These are phyloP conservation scores for Colossoma macropomum DNA, from an alignment of 2,113 vertebrate species.

Conservation along the genomic window DNA sequence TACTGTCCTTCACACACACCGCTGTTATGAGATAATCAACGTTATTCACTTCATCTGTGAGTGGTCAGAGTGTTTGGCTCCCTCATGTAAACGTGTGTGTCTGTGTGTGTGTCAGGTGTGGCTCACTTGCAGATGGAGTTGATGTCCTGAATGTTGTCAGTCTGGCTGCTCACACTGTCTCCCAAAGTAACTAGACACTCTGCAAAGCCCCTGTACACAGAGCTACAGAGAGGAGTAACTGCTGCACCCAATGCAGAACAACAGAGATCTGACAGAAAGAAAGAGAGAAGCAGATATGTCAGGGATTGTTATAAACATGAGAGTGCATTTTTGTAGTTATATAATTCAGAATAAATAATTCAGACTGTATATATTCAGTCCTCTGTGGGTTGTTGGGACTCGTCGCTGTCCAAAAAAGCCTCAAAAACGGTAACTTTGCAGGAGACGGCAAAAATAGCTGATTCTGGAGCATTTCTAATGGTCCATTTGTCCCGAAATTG, in stretches of 20 bases:
- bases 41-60: too few species aligned
- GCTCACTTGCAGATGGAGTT: constrained; percentile 90
- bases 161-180: constrained; percentile 83
- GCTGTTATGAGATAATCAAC: too few species aligned
- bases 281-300: neutral
- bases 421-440: too few species aligned
- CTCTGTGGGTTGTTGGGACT: neutral
- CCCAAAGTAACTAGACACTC: constrained; percentile 90
- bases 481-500: too few species aligned
- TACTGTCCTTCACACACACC: too few species aligned
- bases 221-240: constrained; percentile 78
- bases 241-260: constrained; percentile 63
- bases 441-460: too few species aligned
- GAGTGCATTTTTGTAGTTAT: neutral
- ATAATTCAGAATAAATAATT: neutral
- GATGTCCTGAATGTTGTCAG: constrained; percentile 80
- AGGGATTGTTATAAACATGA: neutral
- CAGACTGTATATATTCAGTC: neutral
- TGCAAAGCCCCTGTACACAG: constrained; percentile 93
- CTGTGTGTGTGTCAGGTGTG: neutral
- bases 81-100: neutral
- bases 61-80: too few species aligned
- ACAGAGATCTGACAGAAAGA: constrained; percentile 60
- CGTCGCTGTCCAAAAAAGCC: too few species aligned
- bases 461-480: too few species aligned